Evolutionary conservation across 1,140 invertebrate genomes (phyloP), one percentile per base, ranked within the genome.

Genomic region (Pseudomyrmex gracilis): DNA sequence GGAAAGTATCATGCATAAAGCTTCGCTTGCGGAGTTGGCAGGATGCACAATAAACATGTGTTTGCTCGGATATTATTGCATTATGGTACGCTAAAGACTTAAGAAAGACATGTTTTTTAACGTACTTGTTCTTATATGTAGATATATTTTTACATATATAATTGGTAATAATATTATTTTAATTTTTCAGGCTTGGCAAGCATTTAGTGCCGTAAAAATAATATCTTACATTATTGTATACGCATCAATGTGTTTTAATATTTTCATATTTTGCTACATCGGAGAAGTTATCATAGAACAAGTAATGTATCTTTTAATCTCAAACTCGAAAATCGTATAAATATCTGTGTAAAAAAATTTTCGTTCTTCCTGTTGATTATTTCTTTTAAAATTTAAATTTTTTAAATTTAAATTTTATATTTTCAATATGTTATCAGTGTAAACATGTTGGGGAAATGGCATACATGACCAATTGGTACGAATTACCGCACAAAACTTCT

Each of bases 181-280:
- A 9, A 51, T 53, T 70, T 70, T 70, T 13, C 12, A 51, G 12
- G 67, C 61, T 12, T 51, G 12, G 7, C 43, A 8, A 64, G 43
- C 9, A 13, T n/a, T 12, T 9, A 15, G 15, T 13, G 1, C 9
- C 57, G 55, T n/a, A 82, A 57, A 53, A 55, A 7, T 71, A 15
- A 7, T 10, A 2, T 76, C 71, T 2, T 86, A 64, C 80, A 55
- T 68, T 60, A 61, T 87, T 24, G 47, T 90, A 53, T 63, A 88
- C 1, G 12, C 76, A 17, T 90, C 90, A 0, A 63, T 90, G 8
- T 66, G 71, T 47, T 88, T 90, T n/a, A 91, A 92, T 76, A 89
- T 92, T 66, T 92, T 91, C 12, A 73, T 90, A 77, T 86, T 90
- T 82, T 92, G 91, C 68, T 91, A 90, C 24, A 85, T 90, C n/a